Percentiles rank a stretch among this genome's conserved stretches.
Evolutionary conservation across 2,113 vertebrate genomes (phyloP).

Genomic region (Rhabdornis inornatus): DNA sequence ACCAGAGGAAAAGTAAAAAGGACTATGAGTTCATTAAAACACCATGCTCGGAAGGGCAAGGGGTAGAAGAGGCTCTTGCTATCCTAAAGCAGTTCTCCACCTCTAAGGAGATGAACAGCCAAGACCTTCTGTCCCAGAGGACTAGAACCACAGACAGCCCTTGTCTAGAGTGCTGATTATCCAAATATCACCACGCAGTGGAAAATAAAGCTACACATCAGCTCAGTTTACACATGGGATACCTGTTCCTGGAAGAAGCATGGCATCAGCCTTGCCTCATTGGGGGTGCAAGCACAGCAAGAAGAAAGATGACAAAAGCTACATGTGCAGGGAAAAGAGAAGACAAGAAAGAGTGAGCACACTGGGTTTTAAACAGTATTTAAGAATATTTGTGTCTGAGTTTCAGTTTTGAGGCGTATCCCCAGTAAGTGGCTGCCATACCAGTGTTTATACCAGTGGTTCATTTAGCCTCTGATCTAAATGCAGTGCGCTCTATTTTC

Average conservation of each 20-base stretch:
- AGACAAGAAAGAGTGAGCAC: background rate
- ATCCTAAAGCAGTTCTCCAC: background rate
- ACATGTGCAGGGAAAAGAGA: background rate
- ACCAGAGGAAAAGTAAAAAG: background rate
- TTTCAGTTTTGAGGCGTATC: background rate
- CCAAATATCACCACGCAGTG: background rate
- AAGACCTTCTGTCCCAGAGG: background rate
- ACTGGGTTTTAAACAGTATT: background rate
- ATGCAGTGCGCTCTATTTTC: background rate
- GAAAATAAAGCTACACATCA: background rate
- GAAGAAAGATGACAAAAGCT: background rate
- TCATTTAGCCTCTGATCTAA: background rate
- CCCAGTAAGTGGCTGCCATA: background rate
- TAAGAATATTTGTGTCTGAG: background rate
- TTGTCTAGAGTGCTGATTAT: background rate
- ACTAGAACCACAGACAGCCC: background rate
- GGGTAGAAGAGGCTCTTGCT: background rate
- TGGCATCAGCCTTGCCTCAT: background rate
- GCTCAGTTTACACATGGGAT: background rate
- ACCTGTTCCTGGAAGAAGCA: background rate
- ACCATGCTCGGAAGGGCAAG: background rate
- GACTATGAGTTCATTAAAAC: background rate
- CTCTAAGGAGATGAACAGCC: background rate
- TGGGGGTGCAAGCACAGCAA: background rate
- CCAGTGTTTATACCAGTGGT: background rate